phyloP scores from a whole-genome alignment of 92 coral and sea anemone genomes.

The Phenganax stokvisi region DNA sequence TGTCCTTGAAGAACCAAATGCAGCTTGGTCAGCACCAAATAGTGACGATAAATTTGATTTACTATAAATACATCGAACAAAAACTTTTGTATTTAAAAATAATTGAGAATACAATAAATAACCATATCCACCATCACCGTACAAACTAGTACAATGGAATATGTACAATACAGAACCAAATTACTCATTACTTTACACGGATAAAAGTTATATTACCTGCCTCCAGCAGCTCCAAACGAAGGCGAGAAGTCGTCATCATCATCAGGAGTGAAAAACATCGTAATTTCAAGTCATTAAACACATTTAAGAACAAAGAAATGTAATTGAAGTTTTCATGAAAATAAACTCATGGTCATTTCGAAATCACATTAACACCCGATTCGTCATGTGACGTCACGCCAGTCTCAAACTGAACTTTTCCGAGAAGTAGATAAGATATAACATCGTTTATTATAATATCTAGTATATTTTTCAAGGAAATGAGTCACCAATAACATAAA shows the following conservation, averaged over 20 bases:
- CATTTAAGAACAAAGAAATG: neutral
- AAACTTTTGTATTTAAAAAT: neutral
- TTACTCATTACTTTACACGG: neutral
- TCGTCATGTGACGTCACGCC: neutral
- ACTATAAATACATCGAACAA: conserved; percentile 35
- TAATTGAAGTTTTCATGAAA: neutral
- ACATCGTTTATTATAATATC: too few species aligned
- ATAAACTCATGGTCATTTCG: neutral
- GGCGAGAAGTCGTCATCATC: conserved; percentile 37
- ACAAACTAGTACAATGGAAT: neutral
- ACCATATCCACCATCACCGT: neutral
- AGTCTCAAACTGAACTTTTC: too few species aligned
- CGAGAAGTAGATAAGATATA: too few species aligned
- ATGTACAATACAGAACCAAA: neutral
- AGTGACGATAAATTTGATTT: conserved; percentile 87
- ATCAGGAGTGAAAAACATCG: conserved; percentile 31
- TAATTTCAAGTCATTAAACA: neutral
- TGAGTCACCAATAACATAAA: too few species aligned
- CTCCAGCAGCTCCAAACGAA: conserved; percentile 19
- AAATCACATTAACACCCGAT: conserved; percentile 6
- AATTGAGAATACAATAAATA: neutral
- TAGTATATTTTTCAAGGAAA: too few species aligned
- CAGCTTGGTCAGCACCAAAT: conserved; percentile 87
- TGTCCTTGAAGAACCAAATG: conserved; percentile 51
- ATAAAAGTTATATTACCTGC: conserved; percentile 20